phyloP scores from a whole-genome alignment of 2,113 vertebrate species.

The Vulpes lagopus region DNA sequence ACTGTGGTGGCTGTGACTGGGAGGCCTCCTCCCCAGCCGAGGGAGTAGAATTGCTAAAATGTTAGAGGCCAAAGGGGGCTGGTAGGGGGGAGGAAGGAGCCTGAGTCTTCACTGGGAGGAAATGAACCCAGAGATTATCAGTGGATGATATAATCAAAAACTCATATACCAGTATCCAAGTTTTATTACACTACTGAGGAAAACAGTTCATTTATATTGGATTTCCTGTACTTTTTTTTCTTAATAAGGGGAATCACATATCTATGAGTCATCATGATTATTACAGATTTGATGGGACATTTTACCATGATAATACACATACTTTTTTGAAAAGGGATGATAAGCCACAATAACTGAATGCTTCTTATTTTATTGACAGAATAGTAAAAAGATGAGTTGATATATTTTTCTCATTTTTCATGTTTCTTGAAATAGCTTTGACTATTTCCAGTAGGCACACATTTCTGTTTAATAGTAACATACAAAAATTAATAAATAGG shows the following conservation, averaged over 20 bases:
- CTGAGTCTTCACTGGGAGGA: conserved; percentile 69
- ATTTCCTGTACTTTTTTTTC: conserved; percentile 81
- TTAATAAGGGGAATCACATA: conserved; percentile 80
- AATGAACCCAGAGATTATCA: conserved; percentile 82
- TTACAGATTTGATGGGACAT: conserved; percentile 66
- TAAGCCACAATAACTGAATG: conserved; percentile 49
- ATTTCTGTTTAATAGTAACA: conserved; percentile 78
- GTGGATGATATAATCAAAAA: conserved; percentile 83
- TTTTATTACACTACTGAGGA: conserved; percentile 82
- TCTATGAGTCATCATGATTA: conserved; percentile 78
- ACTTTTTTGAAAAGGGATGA: conserved; percentile 33
- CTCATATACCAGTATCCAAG: conserved; percentile 75
- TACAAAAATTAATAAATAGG: conserved; percentile 81
- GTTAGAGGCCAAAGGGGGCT: conserved; percentile 52
- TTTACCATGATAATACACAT: conserved; percentile 48
- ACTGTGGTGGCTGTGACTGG: conserved; percentile 42
- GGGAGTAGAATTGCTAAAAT: conserved; percentile 45
- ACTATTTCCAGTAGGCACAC: conserved; percentile 78
- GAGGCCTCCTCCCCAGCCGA: conserved; percentile 58
- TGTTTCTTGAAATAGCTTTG: conserved; percentile 66
- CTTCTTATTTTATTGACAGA: conserved; percentile 68
- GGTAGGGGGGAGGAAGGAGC: conserved; percentile 10
- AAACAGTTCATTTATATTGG: conserved; percentile 84
- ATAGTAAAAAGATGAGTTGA: conserved; percentile 62
- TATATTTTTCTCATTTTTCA: conserved; percentile 69